Conservation (phyloP, 2,797 vertebrate species). For the Acanthopagrus latus region DNA sequence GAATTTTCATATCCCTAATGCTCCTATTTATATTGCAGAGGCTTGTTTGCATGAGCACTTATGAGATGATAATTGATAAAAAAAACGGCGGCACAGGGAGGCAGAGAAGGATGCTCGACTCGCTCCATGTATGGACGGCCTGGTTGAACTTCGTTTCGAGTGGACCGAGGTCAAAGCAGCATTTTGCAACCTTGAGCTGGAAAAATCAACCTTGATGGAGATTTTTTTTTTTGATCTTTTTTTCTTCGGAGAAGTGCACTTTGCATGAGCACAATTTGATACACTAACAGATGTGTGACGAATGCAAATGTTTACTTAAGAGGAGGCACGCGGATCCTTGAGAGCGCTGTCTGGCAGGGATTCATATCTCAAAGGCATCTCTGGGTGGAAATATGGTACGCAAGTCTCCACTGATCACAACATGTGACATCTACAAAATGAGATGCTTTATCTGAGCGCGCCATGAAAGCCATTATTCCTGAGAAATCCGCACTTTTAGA, state of each 20-base stretch:
- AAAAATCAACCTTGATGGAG: slow-evolving; percentile 70
- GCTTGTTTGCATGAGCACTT: slow-evolving; percentile 51
- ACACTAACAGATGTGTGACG: slow-evolving; percentile 50
- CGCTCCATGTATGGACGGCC: slow-evolving; percentile 52
- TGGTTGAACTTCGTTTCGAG: slow-evolving; percentile 59
- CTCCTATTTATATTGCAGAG: slow-evolving; percentile 19
- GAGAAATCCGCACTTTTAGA: slow-evolving; percentile 56
- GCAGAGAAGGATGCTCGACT: slow-evolving; percentile 26
- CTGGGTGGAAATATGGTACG: slow-evolving; percentile 37
- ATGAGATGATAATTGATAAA: slow-evolving; percentile 56
- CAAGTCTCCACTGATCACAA: slow-evolving; percentile 64
- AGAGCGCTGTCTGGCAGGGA: slow-evolving; percentile 40
- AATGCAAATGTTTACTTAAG: slow-evolving; percentile 73
- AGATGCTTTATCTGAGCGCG: slow-evolving; percentile 60
- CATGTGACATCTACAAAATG: slow-evolving; percentile 67
- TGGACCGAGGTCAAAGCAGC: slow-evolving; percentile 61
- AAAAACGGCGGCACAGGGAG: slow-evolving; percentile 32
- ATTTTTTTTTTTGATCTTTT: background rate
- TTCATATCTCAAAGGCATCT: slow-evolving; percentile 72
- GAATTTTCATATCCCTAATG: slow-evolving; percentile 55
- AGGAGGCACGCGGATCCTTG: slow-evolving; percentile 43
- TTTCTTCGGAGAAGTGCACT: slow-evolving; percentile 52
- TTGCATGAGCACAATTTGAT: slow-evolving; percentile 59
- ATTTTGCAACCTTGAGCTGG: slow-evolving; percentile 60
- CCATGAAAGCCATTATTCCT: slow-evolving; percentile 62